Base-by-base conservation (phyloP, 1,140 invertebrate species). In the Prorops nasuta region DNA sequence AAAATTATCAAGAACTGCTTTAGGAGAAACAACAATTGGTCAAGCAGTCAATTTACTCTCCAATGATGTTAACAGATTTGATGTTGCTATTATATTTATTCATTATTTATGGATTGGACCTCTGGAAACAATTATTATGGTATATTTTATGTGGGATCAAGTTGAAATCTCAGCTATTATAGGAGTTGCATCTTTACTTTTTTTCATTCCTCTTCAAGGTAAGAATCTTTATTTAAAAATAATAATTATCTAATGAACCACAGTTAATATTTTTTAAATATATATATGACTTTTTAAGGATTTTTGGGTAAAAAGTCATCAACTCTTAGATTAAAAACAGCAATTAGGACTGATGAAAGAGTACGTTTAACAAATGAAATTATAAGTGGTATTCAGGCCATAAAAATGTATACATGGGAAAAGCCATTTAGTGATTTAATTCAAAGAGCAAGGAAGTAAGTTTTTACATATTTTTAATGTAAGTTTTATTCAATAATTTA, bases 321-420 rank as follows among this genome's bases (percentile, higher is more conserved):
- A 4, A 74, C 76, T 24, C 72, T 87, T 7, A 72, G 89, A 52
- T 74, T 79, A 12, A 82, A 85, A 69, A 88, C 87, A 14, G 88
- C 88, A 0, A 64, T 72, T 14, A 72, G 82, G 31, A 92, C 91
- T 0, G 92, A 94, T 67, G 83, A 89, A 66, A 78, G 92, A 52
- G 85, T 94, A 1, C 83, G 86, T 56, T 71, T 92, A 4, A 93
- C 93, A 90, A 89, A 84, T 60, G 91, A 94, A 76, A 84, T 94
- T 16, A 85, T 92, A 2, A 78, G 77, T 36, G 85, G 85, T 0
- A 84, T 87, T 34, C 83, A 91, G 74, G 87, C 94, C 0, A 86
- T 87, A 44, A 94, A 94, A 80, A 92, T 92, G 89, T 91, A 91
- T 58, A 83, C 86, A 1, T 91, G 89, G 89, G 89, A 91, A 60